A percentile compares a stretch with the other conserved stretches of the same genome.
These are phyloP conservation scores for Hipparchia sbordonii DNA, from an alignment of 2,888 invertebrate species.

Conservation along the genomic window DNA sequence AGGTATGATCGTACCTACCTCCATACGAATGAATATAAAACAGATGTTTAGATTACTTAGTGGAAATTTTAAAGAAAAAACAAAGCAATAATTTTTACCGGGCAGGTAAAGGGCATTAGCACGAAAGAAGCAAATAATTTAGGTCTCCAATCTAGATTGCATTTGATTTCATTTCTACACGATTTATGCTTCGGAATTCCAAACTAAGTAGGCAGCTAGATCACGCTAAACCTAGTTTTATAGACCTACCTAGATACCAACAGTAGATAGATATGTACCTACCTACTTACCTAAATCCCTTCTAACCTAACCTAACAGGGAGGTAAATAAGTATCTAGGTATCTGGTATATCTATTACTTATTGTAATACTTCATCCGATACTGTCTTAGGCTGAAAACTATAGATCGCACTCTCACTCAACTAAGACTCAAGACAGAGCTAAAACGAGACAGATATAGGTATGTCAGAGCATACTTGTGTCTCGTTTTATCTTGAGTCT, in stretches of 20 bases:
- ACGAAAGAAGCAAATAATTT: slow-evolving; percentile 34
- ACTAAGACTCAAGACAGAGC: too few species aligned
- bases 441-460: too few species aligned
- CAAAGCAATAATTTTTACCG: not conserved
- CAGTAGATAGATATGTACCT: not conserved
- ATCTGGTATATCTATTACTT: too few species aligned
- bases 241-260: not conserved
- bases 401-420: too few species aligned
- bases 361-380: too few species aligned
- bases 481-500: too few species aligned
- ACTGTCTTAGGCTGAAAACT: too few species aligned
- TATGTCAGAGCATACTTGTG: too few species aligned
- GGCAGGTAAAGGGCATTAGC: slow-evolving; percentile 24
- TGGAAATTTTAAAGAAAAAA: not conserved
- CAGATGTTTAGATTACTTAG: not conserved
- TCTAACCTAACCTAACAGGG: not conserved
- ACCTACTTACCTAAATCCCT: not conserved
- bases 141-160: slow-evolving; percentile 32
- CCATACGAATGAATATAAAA: too few species aligned
- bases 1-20: too few species aligned
- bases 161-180: slow-evolving; percentile 34
- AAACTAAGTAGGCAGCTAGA: not conserved
- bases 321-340: not conserved
- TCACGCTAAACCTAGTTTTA: not conserved
- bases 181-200: slow-evolving; percentile 10